Base-by-base conservation (phyloP, 2,113 vertebrate genomes). In the Dolichallabes microphthalmus region DNA sequence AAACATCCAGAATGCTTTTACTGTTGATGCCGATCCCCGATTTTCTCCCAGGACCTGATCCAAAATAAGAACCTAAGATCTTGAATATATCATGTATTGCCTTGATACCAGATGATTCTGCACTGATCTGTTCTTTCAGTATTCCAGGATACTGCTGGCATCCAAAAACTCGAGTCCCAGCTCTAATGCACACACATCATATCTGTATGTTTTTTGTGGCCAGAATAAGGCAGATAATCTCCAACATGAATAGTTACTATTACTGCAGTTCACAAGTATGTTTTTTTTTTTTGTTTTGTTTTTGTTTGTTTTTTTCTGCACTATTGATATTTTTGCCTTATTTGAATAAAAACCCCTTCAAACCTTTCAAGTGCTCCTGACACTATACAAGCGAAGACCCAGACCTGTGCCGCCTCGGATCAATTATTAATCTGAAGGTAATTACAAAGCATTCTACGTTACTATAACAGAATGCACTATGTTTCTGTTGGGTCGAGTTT, bases 1-100 rank as follows among this genome's bases (percentile, higher is more conserved):
- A 10, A 77, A 45, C 4, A 2, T 69, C 19, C 22, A 45, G 20
- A 60, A 57, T n/a, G n/a, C n/a, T n/a, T n/a, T n/a, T n/a, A n/a
- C n/a, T 52, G 4, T n/a, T 52, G 22, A 74, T 74, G 22, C 22
- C 17, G 22, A 74, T 74, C 25, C 12, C 27, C 30, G 75, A 77
- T 58, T 57, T 35, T 27, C 27, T 35, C 30, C 30, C 2, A 45
- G n/a, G 75, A 57, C 55, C 32, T 57, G 53, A 77, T 12, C 55
- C 76, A 35, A 35, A 60, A 25, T 79, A 27, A 30, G 27, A 77
- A 77, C 30, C 19, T 35, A 58, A 35, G 27, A 78, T 27, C 17
- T 22, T 32, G 22, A 58, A 78, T 78, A 19, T 76, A 30, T 77
- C 53, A 32, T 77, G 75, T 77, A 55, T 77, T 77, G 75, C 75